These are phyloP conservation scores for Drosophila pseudotakahashii DNA, from an alignment of 2,888 invertebrate species.

Conservation along the genomic window DNA sequence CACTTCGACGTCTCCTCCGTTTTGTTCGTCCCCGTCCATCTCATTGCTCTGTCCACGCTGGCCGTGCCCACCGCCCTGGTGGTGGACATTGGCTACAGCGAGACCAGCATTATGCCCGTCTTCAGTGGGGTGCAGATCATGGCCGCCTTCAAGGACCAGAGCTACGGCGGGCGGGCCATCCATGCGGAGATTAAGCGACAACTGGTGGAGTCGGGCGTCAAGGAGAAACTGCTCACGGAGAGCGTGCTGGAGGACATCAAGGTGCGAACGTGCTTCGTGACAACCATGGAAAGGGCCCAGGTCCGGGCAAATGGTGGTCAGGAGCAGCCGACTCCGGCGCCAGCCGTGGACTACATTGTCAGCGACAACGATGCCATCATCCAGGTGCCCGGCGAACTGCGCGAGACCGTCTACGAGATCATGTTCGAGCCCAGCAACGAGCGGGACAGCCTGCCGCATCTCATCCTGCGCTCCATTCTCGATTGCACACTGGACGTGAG, in stretches of 20 bases:
- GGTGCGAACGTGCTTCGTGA: conserved; percentile 95
- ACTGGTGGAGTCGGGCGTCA: conserved; percentile 85
- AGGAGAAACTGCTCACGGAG: conserved; percentile 84
- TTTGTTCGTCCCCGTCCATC: conserved; percentile 93
- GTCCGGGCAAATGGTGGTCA: conserved; percentile 83
- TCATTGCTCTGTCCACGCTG: conserved; percentile 92
- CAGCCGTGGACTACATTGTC: conserved; percentile 88
- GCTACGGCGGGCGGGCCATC: conserved; percentile 90
- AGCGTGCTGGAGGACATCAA: conserved; percentile 90
- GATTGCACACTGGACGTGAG: conserved; percentile 94
- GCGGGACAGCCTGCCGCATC: conserved; percentile 91
- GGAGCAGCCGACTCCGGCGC: conserved; percentile 85
- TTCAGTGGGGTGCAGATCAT: conserved; percentile 94
- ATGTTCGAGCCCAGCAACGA: conserved; percentile 94
- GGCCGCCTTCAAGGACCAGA: conserved; percentile 92
- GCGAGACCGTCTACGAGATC: conserved; percentile 93
- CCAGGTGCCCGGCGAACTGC: conserved; percentile 88
- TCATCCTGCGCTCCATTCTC: conserved; percentile 92
- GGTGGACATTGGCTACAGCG: conserved; percentile 94
- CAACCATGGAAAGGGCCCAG: conserved; percentile 88
- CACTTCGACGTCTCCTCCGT: conserved; percentile 95
- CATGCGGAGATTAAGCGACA: conserved; percentile 87
- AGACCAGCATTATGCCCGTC: conserved; percentile 92
- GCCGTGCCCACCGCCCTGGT: conserved; percentile 93
- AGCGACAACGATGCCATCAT: conserved; percentile 87